A percentile compares a stretch with the other conserved stretches of the same genome.
phyloP scores from a whole-genome alignment of 2,113 vertebrate genomes.

The Tilapia sparmanii region DNA sequence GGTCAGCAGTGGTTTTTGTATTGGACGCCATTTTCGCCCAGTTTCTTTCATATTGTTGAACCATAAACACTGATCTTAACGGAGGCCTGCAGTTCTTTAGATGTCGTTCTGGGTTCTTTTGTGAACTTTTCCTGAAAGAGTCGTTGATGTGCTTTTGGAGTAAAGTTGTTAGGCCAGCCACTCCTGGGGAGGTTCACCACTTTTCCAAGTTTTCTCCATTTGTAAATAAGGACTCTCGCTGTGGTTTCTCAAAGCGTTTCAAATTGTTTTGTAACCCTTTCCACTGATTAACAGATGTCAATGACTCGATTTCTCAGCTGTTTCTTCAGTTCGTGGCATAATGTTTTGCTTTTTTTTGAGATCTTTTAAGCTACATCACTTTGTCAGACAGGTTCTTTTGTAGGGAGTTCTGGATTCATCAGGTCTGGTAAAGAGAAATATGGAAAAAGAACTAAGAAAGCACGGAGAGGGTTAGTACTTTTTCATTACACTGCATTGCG shows the following conservation, averaged over 20 bases:
- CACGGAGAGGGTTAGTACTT: accelerated
- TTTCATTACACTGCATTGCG: neutral
- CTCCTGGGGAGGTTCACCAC: accelerated
- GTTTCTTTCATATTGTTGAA: neutral
- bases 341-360: neutral
- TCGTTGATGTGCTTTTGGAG: neutral
- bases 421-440: neutral
- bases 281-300: neutral
- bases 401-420: neutral
- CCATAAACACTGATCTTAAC: neutral
- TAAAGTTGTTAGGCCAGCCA: neutral
- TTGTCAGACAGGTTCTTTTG: accelerated
- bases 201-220: neutral
- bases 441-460: neutral
- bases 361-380: neutral
- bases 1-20: neutral
- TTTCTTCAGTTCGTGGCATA: neutral
- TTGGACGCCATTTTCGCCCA: neutral
- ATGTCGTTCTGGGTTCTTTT: neutral
- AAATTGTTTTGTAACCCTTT: neutral
- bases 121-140: neutral
- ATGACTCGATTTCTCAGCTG: neutral
- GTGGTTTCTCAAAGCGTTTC: accelerated
- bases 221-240: accelerated
- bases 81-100: accelerated